Base-by-base conservation (phyloP, 2,888 invertebrate species). In the Orchestes rusci region DNA sequence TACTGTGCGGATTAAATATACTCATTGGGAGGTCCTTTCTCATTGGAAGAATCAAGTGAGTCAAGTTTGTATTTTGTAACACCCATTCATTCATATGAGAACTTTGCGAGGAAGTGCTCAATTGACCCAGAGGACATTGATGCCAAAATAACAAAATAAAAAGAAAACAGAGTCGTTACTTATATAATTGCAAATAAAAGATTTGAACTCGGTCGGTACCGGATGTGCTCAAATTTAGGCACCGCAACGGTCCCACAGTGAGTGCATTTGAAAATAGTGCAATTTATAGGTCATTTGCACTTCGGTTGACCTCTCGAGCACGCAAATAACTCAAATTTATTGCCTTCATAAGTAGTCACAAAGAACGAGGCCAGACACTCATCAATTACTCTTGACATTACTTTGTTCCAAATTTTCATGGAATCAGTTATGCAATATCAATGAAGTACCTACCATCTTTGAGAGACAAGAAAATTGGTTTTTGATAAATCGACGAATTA, bases 271-370 rank as follows among this genome's bases (percentile, higher is more conserved):
- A 45, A 50, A 46, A 49, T 49, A 42, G 49, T 49, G 49, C 49
- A 51, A 51, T 51, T 51, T 44, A 43, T 41, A 43, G 51, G 51
- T 51, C 51, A 39, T 51, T 51, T 51, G 51, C 51, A 51, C 44
- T 44, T 38, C 36, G 13, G 43, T 44, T 51, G 51, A 51, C 51
- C 51, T 51, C 45, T 41, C 30, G 27, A 39, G 48, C 44, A 51
- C 47, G 51, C 51, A 39, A 51, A 50, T 50, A 50, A 44, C 48
- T 48, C 23, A 44, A 48, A 48, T 48, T 48, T 48, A 48, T 48
- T 38, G 44, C 44, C 48, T 33, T 37, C 34, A 44, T 44, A 44
- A 48, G 41, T 48, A 34, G 36, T 27, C 20, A 31, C 29, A n/a
- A n/a, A n/a, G n/a, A n/a, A n/a, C n/a, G n/a, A n/a, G n/a, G n/a